Evolutionary conservation across 2,888 invertebrate species (phyloP).

Genomic region (Leucoptera coffeella): DNA sequence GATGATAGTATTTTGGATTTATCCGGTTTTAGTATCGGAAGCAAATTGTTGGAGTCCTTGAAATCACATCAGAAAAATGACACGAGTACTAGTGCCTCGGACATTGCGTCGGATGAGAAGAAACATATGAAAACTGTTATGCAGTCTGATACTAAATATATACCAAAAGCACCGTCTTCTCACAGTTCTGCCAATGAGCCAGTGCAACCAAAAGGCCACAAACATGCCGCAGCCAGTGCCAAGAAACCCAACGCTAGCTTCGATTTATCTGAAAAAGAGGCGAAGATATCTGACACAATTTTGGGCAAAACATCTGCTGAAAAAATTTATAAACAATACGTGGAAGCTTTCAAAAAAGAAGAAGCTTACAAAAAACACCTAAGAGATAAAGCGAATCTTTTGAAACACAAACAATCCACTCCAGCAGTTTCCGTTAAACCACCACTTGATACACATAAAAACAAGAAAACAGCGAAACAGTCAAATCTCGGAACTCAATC

Average conservation of each 20-base stretch:
- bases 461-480: no score
- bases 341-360: conserved; percentile 30
- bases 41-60: conserved; percentile 15
- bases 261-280: conserved; percentile 25
- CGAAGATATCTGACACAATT: conserved; percentile 19
- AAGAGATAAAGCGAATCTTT: conserved; percentile 29
- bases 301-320: conserved; percentile 30
- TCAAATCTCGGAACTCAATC: no score
- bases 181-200: conserved; percentile 40
- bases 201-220: conserved; percentile 16
- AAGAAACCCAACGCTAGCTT: conserved; percentile 13
- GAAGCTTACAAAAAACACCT: conserved; percentile 29
- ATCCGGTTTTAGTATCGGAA: conserved; percentile 30
- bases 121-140: no score
- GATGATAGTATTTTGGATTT: conserved; percentile 47
- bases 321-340: conserved; percentile 31
- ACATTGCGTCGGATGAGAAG: no score
- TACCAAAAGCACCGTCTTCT: conserved; percentile 33
- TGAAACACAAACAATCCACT: conserved; percentile 30
- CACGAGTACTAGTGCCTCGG: conserved; percentile 35
- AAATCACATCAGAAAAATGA: conserved; percentile 10
- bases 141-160: conserved; percentile 13
- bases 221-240: conserved; percentile 7
- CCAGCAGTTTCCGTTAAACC: conserved; percentile 21
- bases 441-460: no score